Base-by-base conservation (phyloP, 1,140 invertebrate species). In the Euura saliciscinereae region DNA sequence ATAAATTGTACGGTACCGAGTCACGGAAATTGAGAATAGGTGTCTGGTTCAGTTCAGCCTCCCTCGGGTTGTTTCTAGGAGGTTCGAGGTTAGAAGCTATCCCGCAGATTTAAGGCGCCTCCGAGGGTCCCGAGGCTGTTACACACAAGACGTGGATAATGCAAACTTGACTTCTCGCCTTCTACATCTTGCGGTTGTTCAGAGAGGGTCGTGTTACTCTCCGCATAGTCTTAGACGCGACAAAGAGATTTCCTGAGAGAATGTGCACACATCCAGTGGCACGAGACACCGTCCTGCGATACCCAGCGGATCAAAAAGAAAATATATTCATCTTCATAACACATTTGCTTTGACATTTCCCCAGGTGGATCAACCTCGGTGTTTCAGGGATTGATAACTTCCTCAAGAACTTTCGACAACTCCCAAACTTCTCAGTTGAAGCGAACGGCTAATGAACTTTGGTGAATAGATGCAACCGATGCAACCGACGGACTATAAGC, bases 91-190 rank as follows among this genome's bases (percentile, higher is more conserved):
- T 59, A 8, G 51, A 59, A n/a, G 51, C 51, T 59, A 4, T n/a
- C 2, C 51, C 28, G 28, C 1, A 28, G 28, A 59, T 6, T 8
- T 5, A 28, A 59, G 3, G 13, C 51, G 51, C 13, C 3, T 59
- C 51, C 8, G 3, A 59, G 51, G 51, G 13, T 2, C 51, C 51
- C 13, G 8, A 4, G 51, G 51, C 51, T 59, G 51, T 59, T 59
- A 59, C 51, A 28, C 28, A 8, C 8, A 59, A 8, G 51, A 59
- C 13, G 51, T 59, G 51, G 51, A 59, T 59, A 59, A 59, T 59
- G 51, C 13, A 59, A 59, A 59, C 51, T 59, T 59, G 51, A 59
- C 13, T 59, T 59, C 51, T 59, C 51, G 51, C 51, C 51, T n/a
- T 59, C 51, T 6, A n/a, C 8, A 59, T 59, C 13, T 11, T n/a